Conservation (phyloP, 2,888 invertebrate genomes). For the Drosophila quinaria region DNA sequence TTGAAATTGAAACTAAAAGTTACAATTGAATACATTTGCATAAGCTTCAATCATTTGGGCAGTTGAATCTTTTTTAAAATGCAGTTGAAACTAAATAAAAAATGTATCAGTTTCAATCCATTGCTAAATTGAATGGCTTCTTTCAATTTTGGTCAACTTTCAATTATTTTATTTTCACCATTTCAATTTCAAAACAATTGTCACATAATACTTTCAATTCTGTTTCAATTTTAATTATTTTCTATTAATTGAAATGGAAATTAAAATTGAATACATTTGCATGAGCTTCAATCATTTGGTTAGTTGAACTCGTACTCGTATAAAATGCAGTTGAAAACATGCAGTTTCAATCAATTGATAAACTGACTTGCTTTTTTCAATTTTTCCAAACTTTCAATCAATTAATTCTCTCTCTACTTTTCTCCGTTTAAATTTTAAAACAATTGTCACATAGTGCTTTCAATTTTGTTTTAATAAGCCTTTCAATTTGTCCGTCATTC, state of each 20-base stretch:
- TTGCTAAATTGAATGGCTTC: not conserved
- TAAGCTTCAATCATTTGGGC: not conserved
- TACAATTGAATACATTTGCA: not conserved
- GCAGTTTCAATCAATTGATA: slow-evolving; percentile 19
- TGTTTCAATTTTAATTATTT: no score
- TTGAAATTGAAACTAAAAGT: slow-evolving; percentile 1
- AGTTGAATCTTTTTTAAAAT: not conserved
- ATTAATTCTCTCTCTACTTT: not conserved
- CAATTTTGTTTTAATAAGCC: not conserved
- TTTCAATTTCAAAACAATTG: not conserved
- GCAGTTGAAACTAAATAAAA: slow-evolving; percentile 4
- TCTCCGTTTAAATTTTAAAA: not conserved
- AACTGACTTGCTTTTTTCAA: not conserved
- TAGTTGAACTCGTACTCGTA: no score
- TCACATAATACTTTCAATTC: not conserved
- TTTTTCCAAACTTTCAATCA: not conserved
- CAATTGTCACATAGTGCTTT: not conserved
- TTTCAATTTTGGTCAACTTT: not conserved
- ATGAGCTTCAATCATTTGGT: no score
- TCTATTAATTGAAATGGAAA: not conserved
- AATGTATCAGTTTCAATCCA: slow-evolving; percentile 25
- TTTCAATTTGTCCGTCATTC: not conserved
- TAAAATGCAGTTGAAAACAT: slow-evolving; percentile 10
- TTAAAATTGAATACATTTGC: no score
- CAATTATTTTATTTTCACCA: not conserved